phyloP scores from a whole-genome alignment of 2,113 vertebrate genomes.

The Lanius ludovicianus region DNA sequence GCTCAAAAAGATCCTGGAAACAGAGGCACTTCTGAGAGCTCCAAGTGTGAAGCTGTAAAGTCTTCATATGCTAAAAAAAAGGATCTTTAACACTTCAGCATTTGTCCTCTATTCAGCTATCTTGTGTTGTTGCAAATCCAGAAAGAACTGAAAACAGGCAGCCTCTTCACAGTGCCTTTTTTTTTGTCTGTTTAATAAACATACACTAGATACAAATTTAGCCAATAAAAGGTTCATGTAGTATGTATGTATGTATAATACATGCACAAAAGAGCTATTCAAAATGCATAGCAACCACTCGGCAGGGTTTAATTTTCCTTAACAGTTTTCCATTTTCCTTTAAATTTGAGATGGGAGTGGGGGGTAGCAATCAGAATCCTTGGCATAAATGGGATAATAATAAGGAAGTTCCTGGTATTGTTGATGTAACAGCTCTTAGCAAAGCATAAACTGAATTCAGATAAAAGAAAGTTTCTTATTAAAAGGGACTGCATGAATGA shows the following conservation, averaged over 20 bases:
- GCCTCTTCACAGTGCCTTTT: background rate
- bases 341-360: slow-evolving; percentile 46
- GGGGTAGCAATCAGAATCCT: slow-evolving; percentile 44
- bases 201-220: slow-evolving; percentile 58
- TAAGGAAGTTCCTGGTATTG: slow-evolving; percentile 50
- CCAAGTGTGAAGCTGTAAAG: slow-evolving; percentile 37
- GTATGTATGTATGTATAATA: slow-evolving; percentile 49
- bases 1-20: background rate
- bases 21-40: background rate
- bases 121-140: background rate
- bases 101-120: slow-evolving; percentile 29
- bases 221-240: slow-evolving; percentile 49
- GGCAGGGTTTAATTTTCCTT: slow-evolving; percentile 60
- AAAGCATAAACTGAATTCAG: slow-evolving; percentile 21
- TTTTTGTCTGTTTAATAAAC: slow-evolving; percentile 31
- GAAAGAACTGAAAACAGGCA: background rate
- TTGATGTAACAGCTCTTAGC: slow-evolving; percentile 35
- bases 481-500: background rate
- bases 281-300: slow-evolving; percentile 54
- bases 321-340: slow-evolving; percentile 58
- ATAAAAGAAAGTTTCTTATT: slow-evolving; percentile 36
- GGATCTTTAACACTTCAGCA: background rate
- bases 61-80: slow-evolving; percentile 12
- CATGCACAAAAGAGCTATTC: slow-evolving; percentile 52
- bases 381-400: slow-evolving; percentile 54